phyloP scores from a whole-genome alignment of 2,797 vertebrate genomes.

The Hippocampus kuda region DNA sequence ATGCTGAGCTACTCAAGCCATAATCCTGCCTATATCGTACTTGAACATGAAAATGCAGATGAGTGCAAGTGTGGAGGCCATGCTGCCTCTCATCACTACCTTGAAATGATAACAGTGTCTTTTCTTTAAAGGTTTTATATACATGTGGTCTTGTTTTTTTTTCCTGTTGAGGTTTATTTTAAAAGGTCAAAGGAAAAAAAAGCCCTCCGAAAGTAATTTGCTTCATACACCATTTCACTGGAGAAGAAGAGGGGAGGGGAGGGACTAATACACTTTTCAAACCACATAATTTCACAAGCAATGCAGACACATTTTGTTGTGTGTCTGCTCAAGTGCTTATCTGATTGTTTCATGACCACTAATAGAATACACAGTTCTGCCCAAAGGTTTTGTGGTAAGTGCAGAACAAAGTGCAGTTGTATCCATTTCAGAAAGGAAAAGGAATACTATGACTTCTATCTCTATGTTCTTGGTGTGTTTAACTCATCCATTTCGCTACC shows the following conservation, averaged over 20 bases:
- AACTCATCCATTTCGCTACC: no score
- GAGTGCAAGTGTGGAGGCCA: constrained; percentile 37
- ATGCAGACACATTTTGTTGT: not conserved
- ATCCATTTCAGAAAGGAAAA: no score
- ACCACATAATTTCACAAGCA: not conserved
- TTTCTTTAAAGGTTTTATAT: constrained; percentile 46
- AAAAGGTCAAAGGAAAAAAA: constrained; percentile 35
- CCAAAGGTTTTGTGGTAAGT: no score
- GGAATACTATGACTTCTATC: no score
- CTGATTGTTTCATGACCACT: not conserved
- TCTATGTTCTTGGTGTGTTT: no score
- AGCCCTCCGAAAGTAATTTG: constrained; percentile 51
- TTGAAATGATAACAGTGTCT: constrained; percentile 52
- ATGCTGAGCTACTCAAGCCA: constrained; percentile 21
- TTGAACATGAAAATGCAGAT: constrained; percentile 52
- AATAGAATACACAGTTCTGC: not conserved
- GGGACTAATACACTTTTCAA: no score
- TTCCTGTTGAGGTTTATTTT: constrained; percentile 41
- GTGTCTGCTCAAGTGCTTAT: not conserved
- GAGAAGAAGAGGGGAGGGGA: not conserved
- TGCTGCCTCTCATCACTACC: constrained; percentile 33
- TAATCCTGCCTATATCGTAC: constrained; percentile 16
- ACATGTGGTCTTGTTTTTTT: constrained; percentile 39
- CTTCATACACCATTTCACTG: constrained; percentile 18
- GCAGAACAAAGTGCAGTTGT: not conserved